Conservation (phyloP, 2,888 invertebrate species). For the Entomobrya multifasciata region DNA sequence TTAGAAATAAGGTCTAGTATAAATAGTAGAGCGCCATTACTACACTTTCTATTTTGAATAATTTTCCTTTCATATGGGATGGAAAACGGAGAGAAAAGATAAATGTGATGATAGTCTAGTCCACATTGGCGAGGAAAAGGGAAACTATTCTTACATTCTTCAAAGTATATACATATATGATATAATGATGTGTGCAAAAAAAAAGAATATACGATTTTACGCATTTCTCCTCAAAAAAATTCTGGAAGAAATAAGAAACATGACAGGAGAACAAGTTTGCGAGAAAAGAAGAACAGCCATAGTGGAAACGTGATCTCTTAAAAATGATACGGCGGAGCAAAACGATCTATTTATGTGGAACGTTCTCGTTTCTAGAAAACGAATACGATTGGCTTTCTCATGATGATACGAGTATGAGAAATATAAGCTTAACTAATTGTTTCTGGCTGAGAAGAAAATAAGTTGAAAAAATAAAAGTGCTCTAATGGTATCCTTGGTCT, state of each 20-base stretch:
- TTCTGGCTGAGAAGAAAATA: background rate
- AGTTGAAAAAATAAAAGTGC: background rate
- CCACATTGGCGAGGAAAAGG: background rate
- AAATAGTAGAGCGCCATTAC: background rate
- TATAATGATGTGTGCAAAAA: background rate
- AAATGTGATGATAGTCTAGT: background rate
- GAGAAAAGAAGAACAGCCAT: too few relatives aligned
- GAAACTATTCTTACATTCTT: too few relatives aligned
- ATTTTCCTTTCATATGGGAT: constrained; percentile 7
- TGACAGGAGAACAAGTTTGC: constrained; percentile 16
- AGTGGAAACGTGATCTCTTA: constrained; percentile 16
- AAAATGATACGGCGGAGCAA: constrained; percentile 24
- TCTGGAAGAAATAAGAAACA: background rate
- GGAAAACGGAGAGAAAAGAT: background rate
- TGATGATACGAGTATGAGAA: background rate
- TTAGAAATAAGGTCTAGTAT: too few relatives aligned
- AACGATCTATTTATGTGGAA: too few relatives aligned
- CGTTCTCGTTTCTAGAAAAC: too few relatives aligned
- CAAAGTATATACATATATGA: too few relatives aligned
- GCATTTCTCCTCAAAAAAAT: background rate
- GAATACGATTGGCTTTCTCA: too few relatives aligned
- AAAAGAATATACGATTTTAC: background rate
- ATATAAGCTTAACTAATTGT: constrained; percentile 9
- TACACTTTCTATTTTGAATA: background rate
- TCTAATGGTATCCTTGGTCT: background rate